Percentiles rank a stretch among this genome's conserved stretches.
Conservation (phyloP, 2,888 invertebrate genomes). For the Thysanoteuthis rhombus region DNA sequence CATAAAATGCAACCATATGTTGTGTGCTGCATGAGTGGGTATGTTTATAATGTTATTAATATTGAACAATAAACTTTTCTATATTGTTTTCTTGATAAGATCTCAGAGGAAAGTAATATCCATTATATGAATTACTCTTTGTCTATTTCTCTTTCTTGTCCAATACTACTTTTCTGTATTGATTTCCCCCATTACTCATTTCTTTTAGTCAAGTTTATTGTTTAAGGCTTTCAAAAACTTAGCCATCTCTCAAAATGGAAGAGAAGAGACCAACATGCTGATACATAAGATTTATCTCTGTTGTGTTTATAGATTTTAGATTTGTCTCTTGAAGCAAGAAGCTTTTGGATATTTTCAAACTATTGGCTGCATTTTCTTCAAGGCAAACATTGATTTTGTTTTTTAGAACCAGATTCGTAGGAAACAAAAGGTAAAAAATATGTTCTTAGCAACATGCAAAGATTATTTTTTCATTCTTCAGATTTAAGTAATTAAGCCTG, state of each 20-base stretch:
- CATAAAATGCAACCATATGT: too few relatives aligned
- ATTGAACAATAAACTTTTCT: too few relatives aligned
- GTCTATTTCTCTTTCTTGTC: not conserved
- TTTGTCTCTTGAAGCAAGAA: not conserved
- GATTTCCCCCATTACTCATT: not conserved
- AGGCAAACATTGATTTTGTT: not conserved
- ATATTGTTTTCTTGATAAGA: not conserved
- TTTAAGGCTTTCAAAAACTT: not conserved
- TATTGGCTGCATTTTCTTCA: not conserved
- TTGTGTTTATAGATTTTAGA: not conserved
- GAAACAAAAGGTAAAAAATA: not conserved
- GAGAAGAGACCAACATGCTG: not conserved
- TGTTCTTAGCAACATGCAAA: not conserved
- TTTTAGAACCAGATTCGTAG: not conserved
- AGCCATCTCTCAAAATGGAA: not conserved
- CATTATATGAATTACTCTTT: not conserved
- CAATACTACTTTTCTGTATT: not conserved
- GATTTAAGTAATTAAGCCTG: too few relatives aligned
- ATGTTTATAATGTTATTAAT: too few relatives aligned
- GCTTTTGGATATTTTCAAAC: not conserved
- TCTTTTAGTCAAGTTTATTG: not conserved
- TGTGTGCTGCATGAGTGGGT: too few relatives aligned
- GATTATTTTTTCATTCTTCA: too few relatives aligned
- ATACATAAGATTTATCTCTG: not conserved
- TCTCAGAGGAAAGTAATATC: not conserved